phyloP scores from a whole-genome alignment of 2,888 invertebrate species.

The Drosophila neonasuta region DNA sequence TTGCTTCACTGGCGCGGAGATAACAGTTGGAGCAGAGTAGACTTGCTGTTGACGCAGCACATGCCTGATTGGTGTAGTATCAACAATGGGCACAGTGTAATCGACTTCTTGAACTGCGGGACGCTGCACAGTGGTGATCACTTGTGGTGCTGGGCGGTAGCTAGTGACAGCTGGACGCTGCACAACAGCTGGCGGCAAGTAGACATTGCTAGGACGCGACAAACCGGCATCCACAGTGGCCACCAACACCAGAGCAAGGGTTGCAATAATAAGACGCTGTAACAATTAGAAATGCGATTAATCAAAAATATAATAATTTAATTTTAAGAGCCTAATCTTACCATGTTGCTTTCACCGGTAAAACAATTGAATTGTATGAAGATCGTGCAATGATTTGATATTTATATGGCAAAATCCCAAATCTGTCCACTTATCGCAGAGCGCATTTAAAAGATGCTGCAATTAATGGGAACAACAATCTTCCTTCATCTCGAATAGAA shows the following conservation, averaged over 20 bases:
- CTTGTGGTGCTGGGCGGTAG: background rate
- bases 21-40: background rate
- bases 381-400: constrained; percentile 34
- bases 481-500: constrained; percentile 7
- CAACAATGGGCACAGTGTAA: background rate
- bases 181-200: constrained; percentile 3
- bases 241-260: constrained; percentile 33
- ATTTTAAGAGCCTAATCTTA: constrained; percentile 26
- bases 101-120: constrained; percentile 8
- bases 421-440: constrained; percentile 9
- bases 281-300: background rate
- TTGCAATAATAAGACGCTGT: constrained; percentile 32
- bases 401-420: constrained; percentile 50
- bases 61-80: background rate
- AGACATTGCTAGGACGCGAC: constrained; percentile 20
- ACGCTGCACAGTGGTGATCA: constrained; percentile 5
- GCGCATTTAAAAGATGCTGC: constrained; percentile 8
- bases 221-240: constrained; percentile 17
- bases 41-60: constrained; percentile 4
- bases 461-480: constrained; percentile 17
- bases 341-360: constrained; percentile 58
- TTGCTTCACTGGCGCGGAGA: background rate
- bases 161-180: background rate
- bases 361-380: constrained; percentile 40
- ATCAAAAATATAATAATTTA: background rate